These are phyloP conservation scores for Hippoglossus stenolepis DNA, from an alignment of 2,113 vertebrate genomes.

Conservation along the genomic window DNA sequence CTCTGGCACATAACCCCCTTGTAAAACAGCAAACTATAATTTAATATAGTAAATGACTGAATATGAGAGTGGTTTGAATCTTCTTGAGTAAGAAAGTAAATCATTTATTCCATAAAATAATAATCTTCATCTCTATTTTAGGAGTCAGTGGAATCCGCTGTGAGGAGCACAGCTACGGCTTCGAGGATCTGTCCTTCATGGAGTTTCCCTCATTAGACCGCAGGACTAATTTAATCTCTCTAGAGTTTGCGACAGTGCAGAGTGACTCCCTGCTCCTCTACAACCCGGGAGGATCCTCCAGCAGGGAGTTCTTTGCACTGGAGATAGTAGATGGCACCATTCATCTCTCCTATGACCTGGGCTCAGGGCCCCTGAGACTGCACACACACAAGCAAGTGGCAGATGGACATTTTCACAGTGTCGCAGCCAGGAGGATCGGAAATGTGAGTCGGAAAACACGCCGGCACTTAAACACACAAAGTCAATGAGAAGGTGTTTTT, in stretches of 20 bases:
- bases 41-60: neutral
- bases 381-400: constrained; percentile 77
- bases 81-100: neutral
- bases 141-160: constrained; percentile 79
- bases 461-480: neutral
- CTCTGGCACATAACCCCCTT: no score
- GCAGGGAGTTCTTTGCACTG: constrained; percentile 80
- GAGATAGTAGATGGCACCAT: constrained; percentile 77
- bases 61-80: neutral
- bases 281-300: constrained; percentile 69
- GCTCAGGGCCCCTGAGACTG: constrained; percentile 78
- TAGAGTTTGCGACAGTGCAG: constrained; percentile 82
- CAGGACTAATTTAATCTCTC: constrained; percentile 80
- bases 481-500: neutral
- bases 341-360: constrained; percentile 80
- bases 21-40: neutral
- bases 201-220: constrained; percentile 82
- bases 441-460: constrained; percentile 69
- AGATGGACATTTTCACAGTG: constrained; percentile 82
- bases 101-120: neutral
- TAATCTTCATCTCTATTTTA: constrained; percentile 34
- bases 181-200: constrained; percentile 83
- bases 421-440: constrained; percentile 78
- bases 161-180: constrained; percentile 81
- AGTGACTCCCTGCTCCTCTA: constrained; percentile 79